Evolutionary conservation across 2,888 invertebrate genomes (phyloP), one percentile per base, ranked within the genome.

Genomic region (Synergus japonicus): DNA sequence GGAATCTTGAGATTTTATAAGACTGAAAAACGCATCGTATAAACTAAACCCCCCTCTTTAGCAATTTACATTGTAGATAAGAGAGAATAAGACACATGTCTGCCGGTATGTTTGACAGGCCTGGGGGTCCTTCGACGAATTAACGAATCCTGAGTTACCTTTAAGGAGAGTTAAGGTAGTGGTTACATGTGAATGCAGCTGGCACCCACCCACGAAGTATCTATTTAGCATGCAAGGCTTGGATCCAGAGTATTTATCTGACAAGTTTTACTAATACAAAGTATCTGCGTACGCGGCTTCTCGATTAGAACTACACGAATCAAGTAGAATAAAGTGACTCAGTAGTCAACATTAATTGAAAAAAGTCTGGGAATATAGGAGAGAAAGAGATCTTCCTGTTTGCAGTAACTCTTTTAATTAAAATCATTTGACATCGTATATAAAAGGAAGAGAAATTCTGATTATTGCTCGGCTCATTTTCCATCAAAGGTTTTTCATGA

Each of bases 251-350:
- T 85, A 87, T 84, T 87, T 87, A 90, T 90, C 90, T 87, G 90
- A 90, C 90, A 88, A 89, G 90, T 87, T 90, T 89, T 89, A 91
- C 90, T 90, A 90, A 91, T 90, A 89, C 90, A 2, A 69, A 46
- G 15, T 15, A 54, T 37, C 73, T 86, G 86, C 86, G 88, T 85
- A 86, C 80, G 79, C 81, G 85, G 83, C 86, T 86, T 86, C 87
- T 88, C 87, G 90, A 91, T 91, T 90, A 89, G 88, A 89, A 90
- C 87, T 87, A 86, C 87, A 81, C 80, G 87, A 88, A 90, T 89
- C 88, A 88, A 89, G 87, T 87, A 87, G 83, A 2, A 29, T 29
- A 66, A 78, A 64, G 77, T 76, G 78, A 76, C 22, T 29, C 1
- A 29, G 2, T 29, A 29, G 22, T 29, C 2, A 29, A 29, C 22